Evolutionary conservation across 64 coral and sea anemone species (phyloP), one percentile per base, ranked within the genome.

Genomic region (Pocillopora damicornis): DNA sequence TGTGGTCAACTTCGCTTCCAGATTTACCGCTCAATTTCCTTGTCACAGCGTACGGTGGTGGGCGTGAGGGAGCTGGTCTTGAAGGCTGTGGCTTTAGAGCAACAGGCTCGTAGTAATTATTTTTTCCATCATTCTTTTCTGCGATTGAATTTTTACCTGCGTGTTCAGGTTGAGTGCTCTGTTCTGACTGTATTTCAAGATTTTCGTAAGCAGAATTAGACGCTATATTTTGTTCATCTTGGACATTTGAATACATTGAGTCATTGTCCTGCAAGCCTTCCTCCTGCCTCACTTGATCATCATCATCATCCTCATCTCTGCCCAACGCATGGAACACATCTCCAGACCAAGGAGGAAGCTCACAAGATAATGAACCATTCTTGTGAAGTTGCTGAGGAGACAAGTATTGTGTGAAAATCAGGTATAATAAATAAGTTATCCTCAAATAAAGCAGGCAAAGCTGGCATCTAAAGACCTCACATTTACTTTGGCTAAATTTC

Each of bases 291-390:
- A 13, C 72, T 71, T 15, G 11, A 1, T 59, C 26, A 45, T 23
- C 65, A 71, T 22, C 25, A 56, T 85, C 81, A 57, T 37, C 42
- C 2, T 92, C 35, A 76, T 30, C 73, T 18, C 17, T 79, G 9
- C 4, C 14, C 5, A 25, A 63, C 79, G 73, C 59, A 51, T 51
- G 42, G 8, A 18, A 5, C 17, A 68, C 62, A 63, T n/a, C 56
- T 20, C 89, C 91, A 36, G 87, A 77, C 93, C 93, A 91, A 30
- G 80, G 30, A 23, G 93, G 93, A 30, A 95, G 79, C 16, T 71
- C 25, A 59, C 71, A 82, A 15, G 14, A 73, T 62, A 75, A 22
- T 17, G 74, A 37, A 10, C 89, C 89, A 64, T 88, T 77, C 37
- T 85, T 58, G 63, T 87, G 45, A 58, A 95, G 86, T 95, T 95